Conservation (phyloP, 2,113 vertebrate genomes). For the Sylvia atricapilla region DNA sequence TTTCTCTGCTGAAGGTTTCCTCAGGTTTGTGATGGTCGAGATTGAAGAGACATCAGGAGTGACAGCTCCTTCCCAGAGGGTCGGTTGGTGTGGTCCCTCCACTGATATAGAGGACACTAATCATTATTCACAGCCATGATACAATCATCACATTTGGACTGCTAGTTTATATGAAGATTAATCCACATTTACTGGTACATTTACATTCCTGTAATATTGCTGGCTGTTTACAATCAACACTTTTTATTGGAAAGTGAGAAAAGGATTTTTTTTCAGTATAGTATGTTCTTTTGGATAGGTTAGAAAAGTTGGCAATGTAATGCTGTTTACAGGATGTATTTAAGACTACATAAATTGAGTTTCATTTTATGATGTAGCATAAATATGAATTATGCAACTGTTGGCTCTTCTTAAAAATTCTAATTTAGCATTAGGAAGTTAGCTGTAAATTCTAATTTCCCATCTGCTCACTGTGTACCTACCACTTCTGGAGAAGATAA, state of each 20-base stretch:
- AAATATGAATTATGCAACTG: conserved; percentile 41
- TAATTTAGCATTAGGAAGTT: conserved; percentile 40
- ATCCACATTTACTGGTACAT: not conserved
- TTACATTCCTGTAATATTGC: not conserved
- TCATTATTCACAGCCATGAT: not conserved
- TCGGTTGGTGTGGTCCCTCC: not conserved
- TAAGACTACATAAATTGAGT: conserved; percentile 2
- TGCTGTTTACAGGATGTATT: not conserved
- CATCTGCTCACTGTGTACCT: conserved; percentile 34
- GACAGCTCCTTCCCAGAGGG: not conserved
- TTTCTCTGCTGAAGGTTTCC: not conserved
- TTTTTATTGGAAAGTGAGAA: not conserved
- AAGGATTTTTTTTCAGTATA: not conserved
- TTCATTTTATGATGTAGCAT: conserved; percentile 27
- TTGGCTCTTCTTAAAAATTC: conserved; percentile 34
- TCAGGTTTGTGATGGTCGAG: not conserved
- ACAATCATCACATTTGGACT: not conserved
- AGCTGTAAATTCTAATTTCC: conserved; percentile 45
- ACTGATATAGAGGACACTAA: not conserved
- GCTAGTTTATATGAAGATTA: not conserved
- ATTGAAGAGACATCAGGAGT: not conserved
- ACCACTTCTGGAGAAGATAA: conserved; percentile 24
- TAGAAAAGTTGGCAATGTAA: not conserved
- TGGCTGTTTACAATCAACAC: not conserved
- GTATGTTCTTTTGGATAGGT: not conserved